phyloP scores from a whole-genome alignment of 2,888 invertebrate genomes.

The Iphiclides podalirius region DNA sequence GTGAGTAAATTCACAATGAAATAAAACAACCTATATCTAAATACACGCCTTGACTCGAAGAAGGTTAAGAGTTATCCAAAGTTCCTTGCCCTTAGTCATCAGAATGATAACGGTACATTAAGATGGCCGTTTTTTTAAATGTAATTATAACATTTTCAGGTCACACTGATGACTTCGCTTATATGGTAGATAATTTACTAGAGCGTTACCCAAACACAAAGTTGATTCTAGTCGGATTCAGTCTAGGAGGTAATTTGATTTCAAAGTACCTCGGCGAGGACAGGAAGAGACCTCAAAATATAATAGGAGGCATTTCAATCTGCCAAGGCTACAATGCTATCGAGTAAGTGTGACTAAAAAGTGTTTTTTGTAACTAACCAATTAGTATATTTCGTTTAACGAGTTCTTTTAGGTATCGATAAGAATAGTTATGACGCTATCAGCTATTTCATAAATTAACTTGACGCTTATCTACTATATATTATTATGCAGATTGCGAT shows the following conservation, averaged over 20 bases:
- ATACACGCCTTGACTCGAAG: not conserved
- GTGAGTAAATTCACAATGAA: no score
- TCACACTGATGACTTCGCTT: slow-evolving; percentile 92
- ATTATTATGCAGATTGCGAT: no score
- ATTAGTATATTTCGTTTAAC: no score
- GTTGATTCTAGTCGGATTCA: slow-evolving; percentile 93
- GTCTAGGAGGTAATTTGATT: slow-evolving; percentile 95
- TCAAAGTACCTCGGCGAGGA: slow-evolving; percentile 95
- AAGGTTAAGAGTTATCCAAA: slow-evolving; percentile 12
- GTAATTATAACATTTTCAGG: slow-evolving; percentile 73
- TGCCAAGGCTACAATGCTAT: slow-evolving; percentile 97
- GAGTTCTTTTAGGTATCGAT: not conserved
- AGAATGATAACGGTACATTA: not conserved
- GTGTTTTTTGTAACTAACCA: not conserved
- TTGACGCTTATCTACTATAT: no score
- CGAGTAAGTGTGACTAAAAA: slow-evolving; percentile 82
- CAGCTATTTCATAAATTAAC: no score
- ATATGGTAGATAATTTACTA: slow-evolving; percentile 88
- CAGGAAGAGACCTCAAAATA: slow-evolving; percentile 81
- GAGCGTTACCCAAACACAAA: slow-evolving; percentile 87
- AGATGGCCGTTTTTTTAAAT: not conserved
- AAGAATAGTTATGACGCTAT: no score
- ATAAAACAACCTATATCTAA: no score
- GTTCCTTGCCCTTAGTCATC: not conserved
- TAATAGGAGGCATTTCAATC: slow-evolving; percentile 94